phyloP scores from a whole-genome alignment of 2,888 invertebrate genomes.

The Agrochola circellaris region DNA sequence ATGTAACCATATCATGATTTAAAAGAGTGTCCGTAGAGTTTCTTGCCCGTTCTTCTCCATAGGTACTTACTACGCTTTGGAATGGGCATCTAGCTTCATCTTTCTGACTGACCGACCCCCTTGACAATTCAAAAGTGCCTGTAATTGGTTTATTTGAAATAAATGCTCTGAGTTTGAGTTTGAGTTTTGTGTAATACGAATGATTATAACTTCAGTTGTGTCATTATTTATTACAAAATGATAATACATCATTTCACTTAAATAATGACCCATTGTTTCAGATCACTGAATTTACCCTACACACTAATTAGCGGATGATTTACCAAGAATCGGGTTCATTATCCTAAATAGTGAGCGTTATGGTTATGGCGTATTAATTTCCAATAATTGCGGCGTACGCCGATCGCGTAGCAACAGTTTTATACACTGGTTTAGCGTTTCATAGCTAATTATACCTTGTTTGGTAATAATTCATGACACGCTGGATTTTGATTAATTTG shows the following conservation, averaged over 20 bases:
- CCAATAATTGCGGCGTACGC: conserved; percentile 30
- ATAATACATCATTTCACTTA: background rate
- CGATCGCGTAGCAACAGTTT: conserved; percentile 11
- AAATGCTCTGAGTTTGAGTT: no score
- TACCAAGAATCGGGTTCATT: conserved; percentile 15
- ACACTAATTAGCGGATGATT: conserved; percentile 13
- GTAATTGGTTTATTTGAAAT: no score
- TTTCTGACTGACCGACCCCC: no score
- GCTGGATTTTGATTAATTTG: conserved; percentile 2
- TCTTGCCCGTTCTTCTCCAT: no score
- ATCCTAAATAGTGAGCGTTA: conserved; percentile 1
- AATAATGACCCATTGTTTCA: background rate
- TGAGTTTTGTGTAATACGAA: no score
- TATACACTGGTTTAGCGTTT: conserved; percentile 17
- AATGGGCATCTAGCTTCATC: no score
- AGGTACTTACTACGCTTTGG: no score
- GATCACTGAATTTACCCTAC: background rate
- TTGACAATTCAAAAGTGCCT: no score
- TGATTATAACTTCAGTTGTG: background rate
- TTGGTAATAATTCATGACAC: conserved; percentile 1
- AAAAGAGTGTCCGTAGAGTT: no score
- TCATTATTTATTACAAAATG: background rate
- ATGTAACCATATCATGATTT: no score
- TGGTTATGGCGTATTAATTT: conserved; percentile 30
- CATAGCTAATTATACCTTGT: conserved; percentile 21